Conservation (phyloP, 2,113 vertebrate genomes). For the Brachirus orientalis region DNA sequence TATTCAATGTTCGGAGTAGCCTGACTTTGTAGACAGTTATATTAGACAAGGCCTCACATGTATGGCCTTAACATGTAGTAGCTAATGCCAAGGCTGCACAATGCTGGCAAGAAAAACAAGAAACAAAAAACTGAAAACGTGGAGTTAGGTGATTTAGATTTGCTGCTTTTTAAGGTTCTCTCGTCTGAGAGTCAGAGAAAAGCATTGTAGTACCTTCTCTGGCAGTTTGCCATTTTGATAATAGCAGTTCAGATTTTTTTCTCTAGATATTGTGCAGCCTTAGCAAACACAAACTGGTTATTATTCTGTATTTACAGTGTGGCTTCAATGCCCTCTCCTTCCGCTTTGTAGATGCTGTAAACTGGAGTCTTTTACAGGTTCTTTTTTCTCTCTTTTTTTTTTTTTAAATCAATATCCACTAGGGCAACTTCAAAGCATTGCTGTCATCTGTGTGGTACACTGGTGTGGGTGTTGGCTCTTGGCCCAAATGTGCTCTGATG, state of each 20-base stretch:
- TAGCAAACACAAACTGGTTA: conserved; percentile 64
- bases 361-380: conserved; percentile 63
- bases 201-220: neutral
- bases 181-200: neutral
- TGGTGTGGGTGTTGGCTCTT: conserved; percentile 58
- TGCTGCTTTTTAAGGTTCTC: conserved; percentile 12
- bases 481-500: conserved; percentile 51
- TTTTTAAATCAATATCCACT: conserved; percentile 60
- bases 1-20: conserved; percentile 74
- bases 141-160: neutral
- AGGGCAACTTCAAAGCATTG: conserved; percentile 52
- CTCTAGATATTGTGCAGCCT: conserved; percentile 65
- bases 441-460: conserved; percentile 54
- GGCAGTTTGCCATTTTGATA: conserved; percentile 9
- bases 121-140: neutral
- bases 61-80: conserved; percentile 74
- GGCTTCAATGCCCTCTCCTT: conserved; percentile 76
- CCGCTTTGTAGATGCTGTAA: conserved; percentile 69
- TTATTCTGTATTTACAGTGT: conserved; percentile 76
- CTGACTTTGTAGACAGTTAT: conserved; percentile 73
- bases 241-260: conserved; percentile 17
- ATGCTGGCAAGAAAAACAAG: neutral
- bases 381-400: conserved; percentile 1
- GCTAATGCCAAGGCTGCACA: conserved; percentile 67
- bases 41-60: conserved; percentile 70